Evolutionary conservation across 1,140 invertebrate species (phyloP).

Genomic region (Trigoniulus corallinus): DNA sequence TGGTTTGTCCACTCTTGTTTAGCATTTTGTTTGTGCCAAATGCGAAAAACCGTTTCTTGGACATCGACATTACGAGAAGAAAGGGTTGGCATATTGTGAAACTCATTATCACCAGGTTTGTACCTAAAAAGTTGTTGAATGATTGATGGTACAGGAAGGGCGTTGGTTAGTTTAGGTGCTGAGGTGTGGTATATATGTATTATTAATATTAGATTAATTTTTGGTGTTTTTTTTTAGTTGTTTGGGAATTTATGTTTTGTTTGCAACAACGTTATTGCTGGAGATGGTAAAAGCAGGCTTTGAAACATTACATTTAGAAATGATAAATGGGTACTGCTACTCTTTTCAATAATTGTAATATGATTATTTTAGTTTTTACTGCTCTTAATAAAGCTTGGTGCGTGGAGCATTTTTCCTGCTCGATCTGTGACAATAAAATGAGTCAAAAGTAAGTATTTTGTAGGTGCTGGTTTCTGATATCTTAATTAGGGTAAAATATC

Average conservation of each 20-base stretch:
- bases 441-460: constrained; percentile 66
- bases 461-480: too few relatives aligned
- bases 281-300: constrained; percentile 59
- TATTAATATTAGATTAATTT: too few relatives aligned
- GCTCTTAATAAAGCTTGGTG: constrained; percentile 99
- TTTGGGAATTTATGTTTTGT: constrained; percentile 98
- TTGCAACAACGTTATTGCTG: constrained; percentile 94
- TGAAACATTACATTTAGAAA: constrained; percentile 1
- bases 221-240: constrained; percentile 42
- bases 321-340: too few relatives aligned
- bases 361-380: constrained; percentile 70
- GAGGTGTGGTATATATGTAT: too few relatives aligned
- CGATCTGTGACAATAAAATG: constrained; percentile 92
- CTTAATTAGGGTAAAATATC: too few relatives aligned
- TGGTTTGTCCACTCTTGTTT: constrained; percentile 12
- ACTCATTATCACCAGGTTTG: constrained; percentile 75
- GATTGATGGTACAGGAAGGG: too few relatives aligned
- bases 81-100: constrained; percentile 96
- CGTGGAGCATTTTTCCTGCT: constrained; percentile 96
- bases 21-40: constrained; percentile 98
- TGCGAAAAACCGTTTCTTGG: constrained; percentile 99
- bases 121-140: too few relatives aligned
- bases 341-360: constrained; percentile 10
- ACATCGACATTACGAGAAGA: constrained; percentile 97
- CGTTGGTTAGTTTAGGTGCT: too few relatives aligned